A percentile compares a stretch with the other conserved stretches of the same genome.
phyloP scores from a whole-genome alignment of 2,113 vertebrate species.

The Dicentrarchus labrax region DNA sequence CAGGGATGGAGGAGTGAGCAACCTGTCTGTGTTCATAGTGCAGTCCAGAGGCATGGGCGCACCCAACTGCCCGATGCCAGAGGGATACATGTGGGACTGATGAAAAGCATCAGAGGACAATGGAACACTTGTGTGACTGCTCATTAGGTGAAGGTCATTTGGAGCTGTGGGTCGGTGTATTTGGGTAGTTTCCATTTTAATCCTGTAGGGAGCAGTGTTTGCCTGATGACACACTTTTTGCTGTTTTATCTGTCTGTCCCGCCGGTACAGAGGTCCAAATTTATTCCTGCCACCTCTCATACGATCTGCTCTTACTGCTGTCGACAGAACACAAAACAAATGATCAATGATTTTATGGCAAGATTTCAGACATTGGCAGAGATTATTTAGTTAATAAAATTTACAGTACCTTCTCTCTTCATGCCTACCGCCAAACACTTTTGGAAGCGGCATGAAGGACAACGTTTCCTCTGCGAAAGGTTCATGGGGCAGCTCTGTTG shows the following conservation, averaged over 20 bases:
- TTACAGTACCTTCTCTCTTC: constrained; percentile 84
- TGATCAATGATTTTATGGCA: neutral
- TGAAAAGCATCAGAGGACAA: constrained; percentile 67
- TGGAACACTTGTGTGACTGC: constrained; percentile 41
- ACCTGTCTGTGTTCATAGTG: constrained; percentile 55
- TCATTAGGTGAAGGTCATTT: constrained; percentile 64
- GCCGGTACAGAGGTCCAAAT: constrained; percentile 85
- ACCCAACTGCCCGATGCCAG: constrained; percentile 53
- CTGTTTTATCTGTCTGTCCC: constrained; percentile 85
- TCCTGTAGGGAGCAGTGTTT: constrained; percentile 71
- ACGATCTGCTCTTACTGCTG: constrained; percentile 86
- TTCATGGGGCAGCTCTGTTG: constrained; percentile 85
- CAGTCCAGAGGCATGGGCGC: constrained; percentile 70
- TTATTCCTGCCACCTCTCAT: constrained; percentile 88
- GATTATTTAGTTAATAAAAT: neutral
- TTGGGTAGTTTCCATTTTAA: constrained; percentile 79
- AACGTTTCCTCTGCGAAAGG: constrained; percentile 85
- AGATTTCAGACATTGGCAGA: neutral
- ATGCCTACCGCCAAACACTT: constrained; percentile 88
- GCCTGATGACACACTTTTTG: constrained; percentile 65
- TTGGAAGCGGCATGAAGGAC: constrained; percentile 87
- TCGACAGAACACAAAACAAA: constrained; percentile 43
- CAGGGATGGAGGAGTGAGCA: constrained; percentile 56
- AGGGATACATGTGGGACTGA: constrained; percentile 66
- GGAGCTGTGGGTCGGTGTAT: constrained; percentile 37